phyloP scores from a whole-genome alignment of 2,888 invertebrate species.

The Galeopsomyia nigrocyanea region DNA sequence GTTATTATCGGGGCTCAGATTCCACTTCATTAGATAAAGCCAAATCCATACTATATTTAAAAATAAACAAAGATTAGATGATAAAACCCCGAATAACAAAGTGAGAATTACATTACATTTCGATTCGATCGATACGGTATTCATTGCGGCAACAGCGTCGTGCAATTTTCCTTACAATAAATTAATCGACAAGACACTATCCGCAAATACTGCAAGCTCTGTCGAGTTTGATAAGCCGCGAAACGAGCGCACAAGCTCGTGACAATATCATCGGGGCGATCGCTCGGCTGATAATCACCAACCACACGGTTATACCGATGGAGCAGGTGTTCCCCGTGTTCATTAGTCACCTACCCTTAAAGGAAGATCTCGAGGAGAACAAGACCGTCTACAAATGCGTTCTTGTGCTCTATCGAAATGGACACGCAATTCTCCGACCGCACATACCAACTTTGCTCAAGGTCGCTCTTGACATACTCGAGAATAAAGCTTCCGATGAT shows the following conservation, averaged over 20 bases:
- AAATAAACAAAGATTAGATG: no score
- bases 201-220: slow-evolving; percentile 76
- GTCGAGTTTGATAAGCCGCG: slow-evolving; percentile 76
- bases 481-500: slow-evolving; percentile 71
- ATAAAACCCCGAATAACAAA: no score
- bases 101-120: slow-evolving; percentile 2
- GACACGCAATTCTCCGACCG: slow-evolving; percentile 72
- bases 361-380: slow-evolving; percentile 82
- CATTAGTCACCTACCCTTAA: slow-evolving; percentile 78
- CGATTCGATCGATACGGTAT: background rate
- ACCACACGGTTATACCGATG: slow-evolving; percentile 76
- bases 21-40: no score
- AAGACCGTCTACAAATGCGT: slow-evolving; percentile 78
- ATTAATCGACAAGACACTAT: slow-evolving; percentile 71
- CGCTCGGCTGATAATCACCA: slow-evolving; percentile 79
- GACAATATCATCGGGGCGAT: slow-evolving; percentile 86
- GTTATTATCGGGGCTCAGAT: no score
- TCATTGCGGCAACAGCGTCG: no score
- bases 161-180: slow-evolving; percentile 18
- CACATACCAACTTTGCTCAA: slow-evolving; percentile 73
- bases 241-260: slow-evolving; percentile 76
- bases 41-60: no score
- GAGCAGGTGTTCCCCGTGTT: slow-evolving; percentile 82
- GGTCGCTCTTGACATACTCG: slow-evolving; percentile 72
- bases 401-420: slow-evolving; percentile 74